Conservation (phyloP, 2,113 vertebrate genomes). For the Cryptotis parvus region DNA sequence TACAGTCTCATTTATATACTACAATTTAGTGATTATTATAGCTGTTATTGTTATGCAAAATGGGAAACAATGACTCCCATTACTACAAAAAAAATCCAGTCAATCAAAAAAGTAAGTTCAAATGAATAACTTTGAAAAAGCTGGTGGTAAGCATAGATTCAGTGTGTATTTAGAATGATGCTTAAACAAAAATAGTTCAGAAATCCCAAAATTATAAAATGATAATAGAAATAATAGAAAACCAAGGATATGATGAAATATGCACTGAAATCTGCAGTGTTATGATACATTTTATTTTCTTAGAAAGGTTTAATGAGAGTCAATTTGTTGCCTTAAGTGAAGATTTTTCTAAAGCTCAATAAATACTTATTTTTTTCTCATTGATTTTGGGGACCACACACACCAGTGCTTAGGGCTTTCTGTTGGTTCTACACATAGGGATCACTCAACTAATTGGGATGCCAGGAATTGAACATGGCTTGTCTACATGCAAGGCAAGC, state of each 20-base stretch:
- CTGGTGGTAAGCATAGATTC: background rate
- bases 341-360: background rate
- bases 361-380: too few relatives aligned
- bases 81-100: background rate
- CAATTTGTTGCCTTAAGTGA: background rate
- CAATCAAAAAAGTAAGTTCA: background rate
- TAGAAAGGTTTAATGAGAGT: background rate
- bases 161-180: background rate
- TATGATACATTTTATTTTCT: background rate
- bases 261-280: background rate
- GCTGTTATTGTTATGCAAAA: background rate
- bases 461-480: too few relatives aligned
- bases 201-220: background rate
- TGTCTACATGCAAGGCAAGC: too few relatives aligned
- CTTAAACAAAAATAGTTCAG: background rate
- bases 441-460: too few relatives aligned
- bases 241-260: too few relatives aligned
- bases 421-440: too few relatives aligned
- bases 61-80: background rate
- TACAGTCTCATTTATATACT: background rate
- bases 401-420: too few relatives aligned
- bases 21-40: background rate
- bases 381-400: too few relatives aligned
- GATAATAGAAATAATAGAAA: background rate
- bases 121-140: background rate